These are phyloP conservation scores for Pangasianodon gigas DNA, from an alignment of 2,113 vertebrate species.

Conservation along the genomic window DNA sequence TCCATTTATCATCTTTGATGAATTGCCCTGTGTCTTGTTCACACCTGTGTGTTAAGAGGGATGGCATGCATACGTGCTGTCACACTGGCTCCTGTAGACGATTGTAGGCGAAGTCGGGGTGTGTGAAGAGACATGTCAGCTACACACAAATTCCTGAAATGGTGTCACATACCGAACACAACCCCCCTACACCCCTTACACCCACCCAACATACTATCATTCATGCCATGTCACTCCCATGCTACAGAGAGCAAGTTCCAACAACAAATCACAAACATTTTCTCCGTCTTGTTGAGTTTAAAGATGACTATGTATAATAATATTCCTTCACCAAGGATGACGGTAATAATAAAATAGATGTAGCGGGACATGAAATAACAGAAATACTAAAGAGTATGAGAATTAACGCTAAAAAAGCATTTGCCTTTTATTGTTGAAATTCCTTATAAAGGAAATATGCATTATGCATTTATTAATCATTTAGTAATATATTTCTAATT, in stretches of 20 bases:
- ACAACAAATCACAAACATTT: neutral
- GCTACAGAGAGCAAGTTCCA: constrained; percentile 43
- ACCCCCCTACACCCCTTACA: constrained; percentile 24
- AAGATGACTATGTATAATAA: neutral
- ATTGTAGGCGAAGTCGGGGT: constrained; percentile 50
- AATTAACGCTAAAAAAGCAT: neutral
- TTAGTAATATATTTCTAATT: neutral
- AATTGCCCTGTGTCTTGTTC: neutral
- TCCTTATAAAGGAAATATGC: neutral
- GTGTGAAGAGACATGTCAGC: constrained; percentile 63
- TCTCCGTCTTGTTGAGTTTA: neutral
- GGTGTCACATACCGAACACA: constrained; percentile 65
- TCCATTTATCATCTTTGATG: neutral
- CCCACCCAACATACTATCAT: constrained; percentile 4
- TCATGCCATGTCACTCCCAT: neutral
- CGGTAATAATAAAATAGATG: neutral
- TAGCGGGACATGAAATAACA: too few species aligned
- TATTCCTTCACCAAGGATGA: neutral
- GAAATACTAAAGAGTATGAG: neutral
- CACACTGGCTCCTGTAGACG: constrained; percentile 6
- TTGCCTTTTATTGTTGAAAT: neutral
- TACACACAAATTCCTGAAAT: constrained; percentile 71
- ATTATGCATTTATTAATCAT: too few species aligned
- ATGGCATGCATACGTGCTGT: neutral
- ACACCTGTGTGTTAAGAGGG: constrained; percentile 19